These are phyloP conservation scores for Tringa solitaria DNA, from an alignment of 2,113 vertebrate genomes.

Conservation along the genomic window DNA sequence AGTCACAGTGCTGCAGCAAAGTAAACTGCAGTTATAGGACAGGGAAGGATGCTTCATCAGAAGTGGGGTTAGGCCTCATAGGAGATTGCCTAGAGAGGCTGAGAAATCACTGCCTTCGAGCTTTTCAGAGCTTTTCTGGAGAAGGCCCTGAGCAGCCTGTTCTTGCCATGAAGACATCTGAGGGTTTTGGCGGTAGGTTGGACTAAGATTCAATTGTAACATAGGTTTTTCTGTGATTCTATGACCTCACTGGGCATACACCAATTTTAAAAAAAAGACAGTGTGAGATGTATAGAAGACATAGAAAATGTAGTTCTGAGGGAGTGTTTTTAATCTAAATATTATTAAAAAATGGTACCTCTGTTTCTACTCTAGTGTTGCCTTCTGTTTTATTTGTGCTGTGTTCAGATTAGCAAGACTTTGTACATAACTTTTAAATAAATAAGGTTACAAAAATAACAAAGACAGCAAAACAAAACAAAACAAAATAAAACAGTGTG, in stretches of 20 bases:
- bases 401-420: neutral
- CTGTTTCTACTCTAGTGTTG: neutral
- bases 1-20: neutral
- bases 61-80: neutral
- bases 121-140: neutral
- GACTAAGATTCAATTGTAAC: neutral
- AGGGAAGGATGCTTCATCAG: neutral
- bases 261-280: neutral
- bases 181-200: neutral
- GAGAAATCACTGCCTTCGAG: neutral
- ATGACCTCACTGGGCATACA: neutral
- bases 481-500: neutral
- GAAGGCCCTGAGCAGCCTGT: neutral
- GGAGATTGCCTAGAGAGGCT: neutral
- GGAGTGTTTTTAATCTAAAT: neutral
- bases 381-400: neutral
- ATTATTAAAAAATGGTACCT: neutral
- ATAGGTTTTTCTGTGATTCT: neutral
- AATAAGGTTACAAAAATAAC: neutral
- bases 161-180: neutral
- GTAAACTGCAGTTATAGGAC: neutral
- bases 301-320: neutral
- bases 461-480: neutral
- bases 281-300: rapidly evolving
- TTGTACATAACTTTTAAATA: neutral